Evolutionary conservation across 2,888 invertebrate genomes (phyloP).

Genomic region (Creontiades dilutus): DNA sequence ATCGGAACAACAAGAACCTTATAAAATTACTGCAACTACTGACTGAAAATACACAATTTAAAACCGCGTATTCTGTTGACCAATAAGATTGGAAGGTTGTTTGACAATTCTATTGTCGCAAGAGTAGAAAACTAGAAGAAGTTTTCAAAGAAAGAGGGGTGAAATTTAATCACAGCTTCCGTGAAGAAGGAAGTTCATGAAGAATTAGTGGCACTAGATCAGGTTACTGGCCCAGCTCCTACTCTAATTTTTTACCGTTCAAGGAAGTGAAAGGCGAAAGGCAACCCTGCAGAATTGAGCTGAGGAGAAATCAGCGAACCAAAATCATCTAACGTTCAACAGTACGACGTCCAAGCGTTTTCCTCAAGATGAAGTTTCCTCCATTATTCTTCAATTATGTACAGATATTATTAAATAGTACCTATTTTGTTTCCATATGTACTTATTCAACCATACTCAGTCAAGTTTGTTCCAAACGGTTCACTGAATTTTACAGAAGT

Average conservation of each 20-base stretch:
- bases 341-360: background rate
- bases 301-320: conserved; percentile 2
- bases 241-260: background rate
- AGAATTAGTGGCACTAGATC: background rate
- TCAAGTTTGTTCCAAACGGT: background rate
- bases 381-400: background rate
- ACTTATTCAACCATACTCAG: background rate
- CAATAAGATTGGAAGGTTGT: too few species aligned
- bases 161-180: too few species aligned
- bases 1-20: too few species aligned
- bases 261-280: conserved; percentile 4
- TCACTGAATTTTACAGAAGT: background rate
- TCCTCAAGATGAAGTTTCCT: background rate
- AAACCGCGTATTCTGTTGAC: too few species aligned
- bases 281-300: background rate
- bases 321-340: background rate
- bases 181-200: too few species aligned
- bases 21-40: too few species aligned
- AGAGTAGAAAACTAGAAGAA: too few species aligned
- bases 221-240: background rate
- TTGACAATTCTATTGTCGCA: too few species aligned
- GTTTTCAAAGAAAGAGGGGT: too few species aligned
- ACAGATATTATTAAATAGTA: background rate
- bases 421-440: too few species aligned
- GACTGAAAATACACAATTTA: too few species aligned